A percentile compares a stretch with the other conserved stretches of the same genome.
phyloP scores from a whole-genome alignment of 2,113 vertebrate species.

The Grammomys dolichurus region DNA sequence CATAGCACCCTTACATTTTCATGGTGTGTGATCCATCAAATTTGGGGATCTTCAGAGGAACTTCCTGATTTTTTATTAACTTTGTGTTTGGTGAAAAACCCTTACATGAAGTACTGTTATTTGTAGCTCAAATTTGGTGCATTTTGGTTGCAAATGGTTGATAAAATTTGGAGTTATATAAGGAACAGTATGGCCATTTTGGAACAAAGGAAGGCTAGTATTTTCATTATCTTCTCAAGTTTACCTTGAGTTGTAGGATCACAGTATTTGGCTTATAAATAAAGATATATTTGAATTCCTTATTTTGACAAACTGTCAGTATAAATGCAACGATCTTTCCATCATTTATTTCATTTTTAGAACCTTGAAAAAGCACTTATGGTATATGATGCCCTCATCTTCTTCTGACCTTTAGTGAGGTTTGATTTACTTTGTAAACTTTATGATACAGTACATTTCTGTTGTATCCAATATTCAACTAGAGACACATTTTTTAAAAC shows the following conservation, averaged over 20 bases:
- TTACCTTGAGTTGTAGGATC: constrained; percentile 39
- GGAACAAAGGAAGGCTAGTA: constrained; percentile 10
- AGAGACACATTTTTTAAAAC: constrained; percentile 69
- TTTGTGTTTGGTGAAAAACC: neutral
- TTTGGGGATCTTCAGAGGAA: constrained; percentile 21
- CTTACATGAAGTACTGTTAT: constrained; percentile 36
- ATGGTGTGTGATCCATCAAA: neutral
- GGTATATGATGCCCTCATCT: neutral
- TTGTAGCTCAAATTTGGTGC: constrained; percentile 32
- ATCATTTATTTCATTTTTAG: constrained; percentile 39
- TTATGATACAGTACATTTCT: constrained; percentile 74
- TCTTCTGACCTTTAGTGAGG: constrained; percentile 80
- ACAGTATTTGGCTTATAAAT: constrained; percentile 54
- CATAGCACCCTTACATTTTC: neutral
- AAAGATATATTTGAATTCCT: constrained; percentile 33
- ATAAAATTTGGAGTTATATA: constrained; percentile 32
- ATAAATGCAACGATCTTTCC: neutral
- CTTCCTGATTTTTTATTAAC: constrained; percentile 44
- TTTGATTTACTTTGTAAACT: constrained; percentile 80
- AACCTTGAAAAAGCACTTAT: constrained; percentile 58
- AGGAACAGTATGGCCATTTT: constrained; percentile 52
- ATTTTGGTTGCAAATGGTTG: constrained; percentile 32
- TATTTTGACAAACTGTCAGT: constrained; percentile 41
- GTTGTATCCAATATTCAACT: constrained; percentile 81
- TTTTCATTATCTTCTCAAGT: constrained; percentile 53